These are phyloP conservation scores for Chionoecetes opilio DNA, from an alignment of 1,140 invertebrate genomes.

Conservation along the genomic window DNA sequence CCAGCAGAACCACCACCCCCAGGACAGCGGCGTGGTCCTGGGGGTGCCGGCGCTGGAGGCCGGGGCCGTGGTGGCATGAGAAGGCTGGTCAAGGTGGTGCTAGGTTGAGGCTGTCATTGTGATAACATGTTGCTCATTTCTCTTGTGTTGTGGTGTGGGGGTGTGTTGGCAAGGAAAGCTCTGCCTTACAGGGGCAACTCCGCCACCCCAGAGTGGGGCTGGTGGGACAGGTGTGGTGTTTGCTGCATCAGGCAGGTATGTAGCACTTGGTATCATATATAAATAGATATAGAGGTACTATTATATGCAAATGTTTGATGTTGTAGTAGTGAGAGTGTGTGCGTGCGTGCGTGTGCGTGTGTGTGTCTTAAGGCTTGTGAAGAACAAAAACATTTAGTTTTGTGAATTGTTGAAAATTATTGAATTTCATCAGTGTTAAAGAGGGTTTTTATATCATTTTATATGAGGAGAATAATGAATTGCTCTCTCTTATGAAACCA, in stretches of 20 bases:
- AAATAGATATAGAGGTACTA: conserved; percentile 21
- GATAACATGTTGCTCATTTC: conserved; percentile 78
- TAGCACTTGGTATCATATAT: conserved; percentile 21
- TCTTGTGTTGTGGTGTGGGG: conserved; percentile 51
- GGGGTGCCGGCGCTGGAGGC: conserved; percentile 31
- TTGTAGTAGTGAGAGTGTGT: background rate
- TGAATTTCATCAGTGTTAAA: background rate
- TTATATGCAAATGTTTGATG: conserved; percentile 21
- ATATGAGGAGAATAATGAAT: background rate
- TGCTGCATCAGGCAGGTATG: conserved; percentile 11
- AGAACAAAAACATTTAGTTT: background rate
- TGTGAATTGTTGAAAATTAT: conserved; percentile 6
- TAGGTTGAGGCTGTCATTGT: conserved; percentile 75
- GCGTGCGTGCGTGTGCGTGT: background rate
- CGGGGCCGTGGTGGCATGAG: conserved; percentile 66
- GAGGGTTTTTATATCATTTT: background rate
- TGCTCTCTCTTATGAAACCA: background rate
- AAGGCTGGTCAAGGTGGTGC: conserved; percentile 61
- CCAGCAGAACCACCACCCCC: conserved; percentile 59
- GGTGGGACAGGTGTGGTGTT: background rate
- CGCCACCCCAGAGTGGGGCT: background rate
- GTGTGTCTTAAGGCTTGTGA: background rate
- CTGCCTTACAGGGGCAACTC: background rate
- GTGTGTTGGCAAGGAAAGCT: conserved; percentile 6
- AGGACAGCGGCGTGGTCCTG: conserved; percentile 43